These are phyloP conservation scores for Lutra lutra DNA, from an alignment of 2,797 vertebrate species.

Conservation along the genomic window DNA sequence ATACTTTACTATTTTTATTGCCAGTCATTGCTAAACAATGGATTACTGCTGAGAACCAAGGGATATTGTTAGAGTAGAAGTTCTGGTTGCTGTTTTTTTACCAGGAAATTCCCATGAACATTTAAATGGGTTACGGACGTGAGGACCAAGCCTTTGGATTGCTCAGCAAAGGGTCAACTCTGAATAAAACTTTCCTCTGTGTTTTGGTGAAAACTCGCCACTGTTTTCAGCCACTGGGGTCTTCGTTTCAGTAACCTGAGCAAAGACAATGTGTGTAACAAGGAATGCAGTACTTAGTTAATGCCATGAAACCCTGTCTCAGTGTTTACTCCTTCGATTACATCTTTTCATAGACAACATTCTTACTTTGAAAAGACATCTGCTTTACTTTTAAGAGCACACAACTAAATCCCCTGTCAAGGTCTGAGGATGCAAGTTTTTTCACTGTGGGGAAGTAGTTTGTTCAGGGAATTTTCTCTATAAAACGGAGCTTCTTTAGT, in stretches of 20 bases:
- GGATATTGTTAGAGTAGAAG: neutral
- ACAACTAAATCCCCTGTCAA: neutral
- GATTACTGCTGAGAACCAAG: neutral
- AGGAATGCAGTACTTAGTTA: neutral
- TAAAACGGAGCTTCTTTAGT: constrained; percentile 5
- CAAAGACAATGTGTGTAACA: neutral
- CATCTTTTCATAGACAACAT: constrained; percentile 41
- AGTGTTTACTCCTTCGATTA: neutral
- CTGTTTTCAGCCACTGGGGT: constrained; percentile 9
- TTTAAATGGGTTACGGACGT: neutral
- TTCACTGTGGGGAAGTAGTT: neutral
- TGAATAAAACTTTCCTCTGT: neutral
- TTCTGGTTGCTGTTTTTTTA: neutral
- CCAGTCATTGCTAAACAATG: neutral
- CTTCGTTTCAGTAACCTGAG: neutral
- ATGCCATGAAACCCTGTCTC: neutral
- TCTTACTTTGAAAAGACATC: constrained; percentile 55
- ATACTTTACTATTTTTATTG: neutral
- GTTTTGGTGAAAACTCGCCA: neutral
- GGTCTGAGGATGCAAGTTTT: neutral
- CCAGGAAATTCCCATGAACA: neutral
- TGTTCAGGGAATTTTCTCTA: neutral
- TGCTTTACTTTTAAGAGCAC: constrained; percentile 32
- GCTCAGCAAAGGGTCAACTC: neutral
- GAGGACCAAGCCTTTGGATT: neutral